Base-by-base conservation (phyloP, 1,140 invertebrate species). In the Conus betulinus region DNA sequence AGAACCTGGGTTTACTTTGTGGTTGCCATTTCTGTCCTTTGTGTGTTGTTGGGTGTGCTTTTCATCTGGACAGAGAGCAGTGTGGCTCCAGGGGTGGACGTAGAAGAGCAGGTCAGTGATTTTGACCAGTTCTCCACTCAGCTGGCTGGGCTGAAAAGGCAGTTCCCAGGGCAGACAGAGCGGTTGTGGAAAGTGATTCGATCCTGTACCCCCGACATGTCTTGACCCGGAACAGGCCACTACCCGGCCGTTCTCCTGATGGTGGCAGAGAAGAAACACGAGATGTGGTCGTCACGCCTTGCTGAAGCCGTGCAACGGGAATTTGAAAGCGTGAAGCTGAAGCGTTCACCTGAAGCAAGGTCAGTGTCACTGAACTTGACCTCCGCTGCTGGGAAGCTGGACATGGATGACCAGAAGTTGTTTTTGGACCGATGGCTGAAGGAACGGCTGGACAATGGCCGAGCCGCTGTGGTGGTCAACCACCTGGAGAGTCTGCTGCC, bases 401-500 rank as follows among this genome's bases (percentile, higher is more conserved):
- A 89, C 76, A 17, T 67, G 20, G 74, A 39, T 15, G 78, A 87
- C 13, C 85, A 90, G n/a, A 87, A 83, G 3, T 57, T 86, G 5
- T 53, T n/a, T 1, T 83, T 86, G 17, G n/a, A 87, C 51, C 86
- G 67, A 13, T 85, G 87, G 63, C 89, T 91, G 25, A 92, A 93
- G 84, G 83, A 89, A 51, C 79, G 90, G 10, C 76, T 94, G 15
- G 92, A 93, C 82, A 55, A 92, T 20, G 76, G 85, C 39, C 87
- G 86, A 27, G 17, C 67, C 11, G 88, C 89, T 84, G 90, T 93
- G 39, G 88, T 93, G 15, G 76, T 94, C 23, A 91, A 93, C 84
- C 91, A 93, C 87, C 78, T 94, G 51, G 92, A 94, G 79, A 55
- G 67, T 1, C 82, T 94, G 10, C 78, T 89, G 5, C 91, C 91